A percentile compares a stretch with the other conserved stretches of the same genome.
phyloP scores from a whole-genome alignment of 2,113 vertebrate species.

The Petrocephalus zakoni region DNA sequence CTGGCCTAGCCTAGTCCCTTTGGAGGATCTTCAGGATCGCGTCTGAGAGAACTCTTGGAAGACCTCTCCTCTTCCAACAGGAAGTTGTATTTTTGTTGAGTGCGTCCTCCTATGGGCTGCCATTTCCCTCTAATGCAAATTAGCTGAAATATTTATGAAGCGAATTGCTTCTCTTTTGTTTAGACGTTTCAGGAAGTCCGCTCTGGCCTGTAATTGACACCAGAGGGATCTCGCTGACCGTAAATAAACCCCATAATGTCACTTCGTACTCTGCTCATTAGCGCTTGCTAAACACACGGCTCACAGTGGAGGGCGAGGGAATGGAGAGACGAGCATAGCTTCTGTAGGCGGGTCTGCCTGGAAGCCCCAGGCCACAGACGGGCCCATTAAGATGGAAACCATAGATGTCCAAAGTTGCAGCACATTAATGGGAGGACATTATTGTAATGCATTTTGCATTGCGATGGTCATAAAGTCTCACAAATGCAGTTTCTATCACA shows the following conservation, averaged over 20 bases:
- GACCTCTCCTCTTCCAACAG: not conserved
- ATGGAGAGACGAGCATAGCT: not conserved
- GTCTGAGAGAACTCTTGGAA: not conserved
- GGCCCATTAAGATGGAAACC: constrained; percentile 20
- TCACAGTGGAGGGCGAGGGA: constrained; percentile 3
- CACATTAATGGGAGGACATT: constrained; percentile 23
- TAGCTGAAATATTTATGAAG: constrained; percentile 39
- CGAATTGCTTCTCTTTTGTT: constrained; percentile 44
- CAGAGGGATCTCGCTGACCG: constrained; percentile 39
- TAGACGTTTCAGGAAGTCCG: constrained; percentile 30
- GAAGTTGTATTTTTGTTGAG: not conserved
- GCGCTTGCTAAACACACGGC: constrained; percentile 17
- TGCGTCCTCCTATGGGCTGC: not conserved
- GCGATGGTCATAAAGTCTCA: constrained; percentile 4
- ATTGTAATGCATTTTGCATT: constrained; percentile 26
- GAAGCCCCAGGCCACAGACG: not conserved
- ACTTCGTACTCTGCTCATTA: constrained; percentile 39
- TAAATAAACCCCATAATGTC: constrained; percentile 38
- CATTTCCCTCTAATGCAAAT: constrained; percentile 33
- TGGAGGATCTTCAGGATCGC: not conserved
- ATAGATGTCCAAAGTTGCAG: constrained; percentile 4
- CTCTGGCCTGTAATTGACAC: constrained; percentile 46
- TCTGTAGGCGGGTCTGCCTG: constrained; percentile 6
- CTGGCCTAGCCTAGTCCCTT: not conserved
- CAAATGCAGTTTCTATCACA: constrained; percentile 6